These are phyloP conservation scores for Macrotis lagotis DNA, from an alignment of 2,113 vertebrate genomes.

Conservation along the genomic window DNA sequence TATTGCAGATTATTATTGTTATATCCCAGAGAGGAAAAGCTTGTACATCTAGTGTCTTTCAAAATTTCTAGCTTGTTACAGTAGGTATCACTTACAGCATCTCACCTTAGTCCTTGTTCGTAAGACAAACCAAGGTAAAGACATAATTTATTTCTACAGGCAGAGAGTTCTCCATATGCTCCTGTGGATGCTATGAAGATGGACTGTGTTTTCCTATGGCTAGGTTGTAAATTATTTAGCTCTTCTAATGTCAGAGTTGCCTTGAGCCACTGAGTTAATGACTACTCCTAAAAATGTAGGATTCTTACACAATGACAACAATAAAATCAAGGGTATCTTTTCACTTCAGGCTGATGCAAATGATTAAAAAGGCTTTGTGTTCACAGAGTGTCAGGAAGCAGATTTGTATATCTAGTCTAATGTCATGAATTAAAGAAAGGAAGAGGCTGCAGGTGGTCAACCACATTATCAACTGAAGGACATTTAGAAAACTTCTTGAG, in stretches of 20 bases:
- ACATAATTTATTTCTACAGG: not conserved
- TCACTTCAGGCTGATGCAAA: not conserved
- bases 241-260: not conserved
- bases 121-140: not conserved
- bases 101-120: not conserved
- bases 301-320: not conserved
- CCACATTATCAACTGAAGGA: not conserved
- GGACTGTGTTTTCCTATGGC: not conserved
- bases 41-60: not conserved
- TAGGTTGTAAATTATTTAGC: not conserved
- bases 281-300: not conserved
- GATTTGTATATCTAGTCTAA: not conserved
- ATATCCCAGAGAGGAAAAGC: not conserved
- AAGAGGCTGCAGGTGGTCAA: not conserved
- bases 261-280: not conserved
- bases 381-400: not conserved
- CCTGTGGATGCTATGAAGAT: not conserved
- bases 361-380: not conserved
- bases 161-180: not conserved
- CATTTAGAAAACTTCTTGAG: not conserved
- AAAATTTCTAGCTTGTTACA: not conserved
- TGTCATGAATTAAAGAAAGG: not conserved
- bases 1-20: not conserved
- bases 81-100: not conserved
- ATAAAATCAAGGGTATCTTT: constrained; percentile 1